Conservation (phyloP, 2,797 vertebrate genomes). For the Rhinophrynus dorsalis region DNA sequence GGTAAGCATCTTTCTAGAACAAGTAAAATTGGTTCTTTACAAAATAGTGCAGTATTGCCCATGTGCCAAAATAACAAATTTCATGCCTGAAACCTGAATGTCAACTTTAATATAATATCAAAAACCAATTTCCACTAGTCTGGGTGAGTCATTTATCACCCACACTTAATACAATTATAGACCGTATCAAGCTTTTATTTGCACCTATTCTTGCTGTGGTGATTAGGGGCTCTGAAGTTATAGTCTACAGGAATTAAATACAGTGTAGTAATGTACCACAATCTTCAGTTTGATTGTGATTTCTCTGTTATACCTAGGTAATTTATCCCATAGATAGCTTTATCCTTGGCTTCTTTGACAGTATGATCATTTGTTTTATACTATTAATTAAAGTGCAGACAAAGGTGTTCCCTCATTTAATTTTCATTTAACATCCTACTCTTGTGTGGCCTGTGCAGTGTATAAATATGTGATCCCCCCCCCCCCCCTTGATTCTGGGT, state of each 20-base stretch:
- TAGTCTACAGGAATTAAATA: conserved; percentile 27
- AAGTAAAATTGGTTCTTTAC: conserved; percentile 14
- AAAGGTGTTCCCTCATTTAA: conserved; percentile 7
- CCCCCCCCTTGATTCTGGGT: too few species aligned
- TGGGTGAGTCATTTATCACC: conserved; percentile 84
- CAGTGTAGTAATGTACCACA: conserved; percentile 29
- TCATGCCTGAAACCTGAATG: conserved; percentile 77
- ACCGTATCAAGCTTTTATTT: conserved; percentile 63
- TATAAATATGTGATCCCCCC: too few species aligned
- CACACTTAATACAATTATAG: conserved; percentile 79
- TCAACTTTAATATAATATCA: conserved; percentile 82
- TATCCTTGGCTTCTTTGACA: conserved; percentile 5
- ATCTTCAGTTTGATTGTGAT: conserved; percentile 31
- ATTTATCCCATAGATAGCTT: conserved; percentile 16
- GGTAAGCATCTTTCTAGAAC: conserved; percentile 30
- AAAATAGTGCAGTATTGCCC: conserved; percentile 49
- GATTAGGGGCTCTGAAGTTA: conserved; percentile 55
- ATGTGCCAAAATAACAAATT: conserved; percentile 74
- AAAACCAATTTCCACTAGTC: conserved; percentile 83
- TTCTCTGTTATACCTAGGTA: conserved; percentile 23
- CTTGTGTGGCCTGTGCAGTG: conserved; percentile 5
- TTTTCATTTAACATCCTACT: background rate
- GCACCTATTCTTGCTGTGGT: conserved; percentile 52
- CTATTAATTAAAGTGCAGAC: conserved; percentile 21
- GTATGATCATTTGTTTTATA: conserved; percentile 22